Evolutionary conservation across 2,888 invertebrate genomes (phyloP), one percentile per base, ranked within the genome.

Genomic region (Drosophila affinis): DNA sequence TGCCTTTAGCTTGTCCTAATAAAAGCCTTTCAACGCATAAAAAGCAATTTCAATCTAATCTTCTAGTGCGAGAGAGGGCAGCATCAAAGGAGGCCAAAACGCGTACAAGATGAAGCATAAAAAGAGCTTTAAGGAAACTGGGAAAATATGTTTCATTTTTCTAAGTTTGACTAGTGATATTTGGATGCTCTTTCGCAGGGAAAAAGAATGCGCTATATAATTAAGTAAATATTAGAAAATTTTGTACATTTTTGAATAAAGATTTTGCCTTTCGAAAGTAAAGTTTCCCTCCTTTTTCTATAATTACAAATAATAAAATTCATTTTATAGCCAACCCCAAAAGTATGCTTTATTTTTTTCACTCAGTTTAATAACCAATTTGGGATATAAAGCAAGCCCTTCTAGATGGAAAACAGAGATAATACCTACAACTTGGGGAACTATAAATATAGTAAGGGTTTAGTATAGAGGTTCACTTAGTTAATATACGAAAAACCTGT

Each of bases 41-140:
- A 70, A 80, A 58, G 63, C 67, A 78, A 81, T 84, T 78, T 73
- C 73, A 68, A 75, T 65, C 52, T 68, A 59, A 72, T 64, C 70
- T 52, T 51, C 17, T 59, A 48, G 60, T 65, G 48, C 29, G 52
- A 24, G 49, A 48, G 44, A 48, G 67, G 21, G 21, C 21, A 49
- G 12, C 49, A 62, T 59, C 49, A 51, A 51, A 51, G 61, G 7
- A 46, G 49, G 32, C 51, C 45, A 49, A 45, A n/a, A 14, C 6
- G 39, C 14, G 39, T 21, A 45, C 68, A 68, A 51, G 49, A 57
- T 67, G 49, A 51, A 21, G 49, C 56, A 51, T 12, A 45, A 44
- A 29, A 67, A 68, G 45, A 34, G 45, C 56, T 27, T 55, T n/a
- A 45, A 48, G 55, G n/a, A 12, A 9, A 21, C 7, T 7, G 12